Base-by-base conservation (phyloP, 2,888 invertebrate species). In the Andrena flavipes region DNA sequence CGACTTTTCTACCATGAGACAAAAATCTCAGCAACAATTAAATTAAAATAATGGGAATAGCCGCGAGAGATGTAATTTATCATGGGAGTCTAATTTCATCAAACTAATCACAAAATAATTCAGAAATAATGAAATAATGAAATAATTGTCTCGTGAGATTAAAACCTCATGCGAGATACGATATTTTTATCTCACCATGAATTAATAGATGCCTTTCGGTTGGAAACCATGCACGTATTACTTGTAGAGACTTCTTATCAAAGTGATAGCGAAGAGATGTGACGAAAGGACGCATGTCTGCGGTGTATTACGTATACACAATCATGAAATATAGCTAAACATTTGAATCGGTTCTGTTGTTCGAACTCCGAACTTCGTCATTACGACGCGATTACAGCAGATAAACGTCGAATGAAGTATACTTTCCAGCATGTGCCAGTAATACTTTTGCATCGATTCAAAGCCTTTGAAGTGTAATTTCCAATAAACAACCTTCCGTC, bases 171-270 rank as follows among this genome's bases (percentile, higher is more conserved):
- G 42, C 1, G 42, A 42, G 5, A 42, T 1, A 5, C 42, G 13
- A 5, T 42, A 42, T 16, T 42, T 16, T 42, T 42, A 1, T 16
- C 16, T 42, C 16, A 0, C 42, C 5, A 16, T 42, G 42, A 69
- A 54, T 49, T 42, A 23, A 48, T 23, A 35, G 7, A 64, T 13
- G 26, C 26, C 42, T 16, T 13, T 10, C 7, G 7, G 42, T n/a
- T 67, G 23, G 30, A 64, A 16, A 60, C 10, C 2, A 1, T 56
- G 10, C 10, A 26, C 65, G 33, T 42, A 73, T 73, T 48, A 65
- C 48, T 56, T 67, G 48, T 62, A 7, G 23, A n/a, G 67, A 30
- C 7, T 20, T 49, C 67, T 72, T 77, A 78, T 80, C 77, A 4
- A 51, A 30, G 49, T 30, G 64, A 79, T 64, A 82, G 29, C 23